phyloP scores from a whole-genome alignment of 2,113 vertebrate species.

The Notiomystis cincta region DNA sequence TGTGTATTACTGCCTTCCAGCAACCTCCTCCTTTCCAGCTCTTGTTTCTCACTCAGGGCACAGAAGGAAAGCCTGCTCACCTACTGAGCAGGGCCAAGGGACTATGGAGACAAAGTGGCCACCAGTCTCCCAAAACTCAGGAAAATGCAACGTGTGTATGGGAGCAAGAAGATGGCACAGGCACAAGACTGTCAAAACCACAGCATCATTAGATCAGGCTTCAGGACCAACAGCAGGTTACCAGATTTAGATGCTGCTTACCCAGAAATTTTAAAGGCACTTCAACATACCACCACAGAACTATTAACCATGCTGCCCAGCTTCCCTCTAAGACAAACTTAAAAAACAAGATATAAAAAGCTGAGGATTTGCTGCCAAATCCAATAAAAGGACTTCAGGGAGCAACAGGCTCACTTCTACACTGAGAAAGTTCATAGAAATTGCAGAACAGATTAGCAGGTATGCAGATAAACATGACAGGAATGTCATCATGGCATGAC shows the following conservation, averaged over 20 bases:
- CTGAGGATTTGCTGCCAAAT: background rate
- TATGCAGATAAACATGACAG: background rate
- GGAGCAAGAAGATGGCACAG: background rate
- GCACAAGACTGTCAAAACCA: background rate
- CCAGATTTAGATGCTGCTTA: background rate
- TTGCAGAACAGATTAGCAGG: background rate
- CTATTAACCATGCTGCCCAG: background rate
- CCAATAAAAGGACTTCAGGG: background rate
- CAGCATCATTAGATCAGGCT: background rate
- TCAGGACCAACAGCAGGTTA: background rate
- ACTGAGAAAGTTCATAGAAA: background rate
- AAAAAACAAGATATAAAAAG: background rate
- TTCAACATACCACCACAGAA: background rate
- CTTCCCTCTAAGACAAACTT: background rate
- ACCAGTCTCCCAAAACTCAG: background rate
- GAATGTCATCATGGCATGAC: background rate
- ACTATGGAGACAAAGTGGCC: background rate
- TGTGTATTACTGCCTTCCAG: background rate
- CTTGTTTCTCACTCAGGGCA: background rate
- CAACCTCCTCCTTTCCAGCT: background rate
- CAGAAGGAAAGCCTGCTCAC: background rate
- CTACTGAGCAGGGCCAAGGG: background rate
- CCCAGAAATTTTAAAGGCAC: background rate
- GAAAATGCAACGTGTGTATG: background rate
- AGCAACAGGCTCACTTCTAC: background rate